Base-by-base conservation (phyloP, 1,140 invertebrate genomes). In the Chironomus striatipennis region DNA sequence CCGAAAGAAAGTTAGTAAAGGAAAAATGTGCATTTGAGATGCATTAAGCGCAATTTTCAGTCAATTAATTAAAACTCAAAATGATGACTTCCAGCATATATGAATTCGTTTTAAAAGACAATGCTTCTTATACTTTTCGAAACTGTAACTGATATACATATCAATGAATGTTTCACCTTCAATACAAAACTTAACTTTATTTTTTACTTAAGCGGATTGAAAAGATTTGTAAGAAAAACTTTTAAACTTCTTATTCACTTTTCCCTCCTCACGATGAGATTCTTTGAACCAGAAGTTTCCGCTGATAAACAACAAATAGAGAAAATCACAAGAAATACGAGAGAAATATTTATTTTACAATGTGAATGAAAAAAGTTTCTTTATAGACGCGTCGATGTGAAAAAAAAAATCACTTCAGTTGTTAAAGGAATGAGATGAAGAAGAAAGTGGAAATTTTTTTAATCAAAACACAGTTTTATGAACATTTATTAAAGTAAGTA, bases 381-480 rank as follows among this genome's bases (percentile, higher is more conserved):
- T 18, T 7, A 8, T 70, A 70, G 47, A 57, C 47, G 47, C 47
- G 47, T 57, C 47, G 12, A n/a, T n/a, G 47, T 57, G 47, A n/a
- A n/a, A 57, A 47, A 47, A 65, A 17, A 70, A 70, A 70, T 70
- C 65, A 70, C 20, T 70, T 70, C 65, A 70, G 20, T 70, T 20
- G n/a, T 12, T 57, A 57, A 12, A 57, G n/a, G 7, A 57, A 57
- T 8, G 47, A 12, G n/a, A 57, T 12, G 47, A 57, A 21, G 8
- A 20, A 67, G 64, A 67, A n/a, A 67, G 17, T 20, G 17, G 18
- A 21, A 70, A 70, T 18, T 18, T n/a, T 20, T 70, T 20, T 70
- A 70, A 70, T 70, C 17, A 70, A 70, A 70, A 70, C 17, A 70
- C 18, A n/a, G 47, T n/a, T 57, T 57, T 34, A 34, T 34, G 5